Conservation (phyloP, 2,888 invertebrate species). For the Hydrotaea cyrtoneurina region DNA sequence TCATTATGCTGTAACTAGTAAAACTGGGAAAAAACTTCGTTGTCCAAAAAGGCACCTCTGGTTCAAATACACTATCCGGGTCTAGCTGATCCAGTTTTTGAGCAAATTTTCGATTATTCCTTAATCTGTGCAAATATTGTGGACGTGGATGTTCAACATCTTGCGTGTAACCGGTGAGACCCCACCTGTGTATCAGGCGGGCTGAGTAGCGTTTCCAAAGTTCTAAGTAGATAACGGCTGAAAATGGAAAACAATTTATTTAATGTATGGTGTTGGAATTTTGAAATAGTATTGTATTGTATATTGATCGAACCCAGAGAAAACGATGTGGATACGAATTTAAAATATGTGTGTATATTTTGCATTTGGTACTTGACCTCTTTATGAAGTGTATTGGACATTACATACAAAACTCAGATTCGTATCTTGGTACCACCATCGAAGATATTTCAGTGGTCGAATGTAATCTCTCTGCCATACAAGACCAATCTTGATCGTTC, state of each 20-base stretch:
- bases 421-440: no score
- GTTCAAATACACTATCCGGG: constrained; percentile 85
- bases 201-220: constrained; percentile 91
- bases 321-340: no score
- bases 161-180: constrained; percentile 87
- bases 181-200: constrained; percentile 91
- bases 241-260: constrained; percentile 23
- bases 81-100: constrained; percentile 83
- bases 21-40: constrained; percentile 87
- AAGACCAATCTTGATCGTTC: no score
- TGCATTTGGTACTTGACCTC: no score
- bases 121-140: constrained; percentile 86
- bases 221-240: constrained; percentile 88
- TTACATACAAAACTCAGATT: no score
- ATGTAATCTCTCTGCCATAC: no score
- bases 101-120: constrained; percentile 81
- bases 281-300: no score
- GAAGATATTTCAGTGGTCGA: no score
- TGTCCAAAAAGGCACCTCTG: constrained; percentile 89
- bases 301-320: no score
- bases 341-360: no score
- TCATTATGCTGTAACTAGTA: constrained; percentile 86
- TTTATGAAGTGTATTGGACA: no score
- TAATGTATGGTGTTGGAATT: no score
- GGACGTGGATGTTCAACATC: constrained; percentile 89